Evolutionary conservation across 1,140 invertebrate genomes (phyloP), one percentile per base, ranked within the genome.

Genomic region (Eupeodes corollae): DNA sequence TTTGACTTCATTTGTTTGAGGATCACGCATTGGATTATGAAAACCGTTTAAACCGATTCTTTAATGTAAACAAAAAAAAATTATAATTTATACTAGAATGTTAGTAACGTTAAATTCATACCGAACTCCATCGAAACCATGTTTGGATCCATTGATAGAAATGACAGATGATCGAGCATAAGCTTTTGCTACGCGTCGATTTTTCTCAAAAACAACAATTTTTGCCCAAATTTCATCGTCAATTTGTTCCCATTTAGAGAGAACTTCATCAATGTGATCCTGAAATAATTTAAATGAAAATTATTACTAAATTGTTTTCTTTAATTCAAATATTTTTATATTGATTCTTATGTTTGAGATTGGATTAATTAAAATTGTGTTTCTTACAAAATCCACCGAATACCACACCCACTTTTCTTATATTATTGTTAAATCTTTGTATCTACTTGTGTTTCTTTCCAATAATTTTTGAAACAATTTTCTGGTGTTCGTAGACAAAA

Each of bases 151-250:
- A 62, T 96, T 95, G 54, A 96, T 83, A 21, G 91, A 93, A 59
- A 96, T 79, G 48, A 94, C 88, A 18, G 91, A 90, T 43, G 90
- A 88, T 39, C 92, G 74, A 31, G 91, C 89, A 67, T 96, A 96
- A 2, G 92, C 92, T 70, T 96, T 96, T 49, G 92, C 92, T 31
- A 96, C 89, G 42, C 91, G 78, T 54, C 90, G 74, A 63, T 93
- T 94, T 61, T 86, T 79, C 68, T 96, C 91, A 62, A 96, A 84
- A 37, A 94, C 88, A 57, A 96, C 93, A 31, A 96, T 87, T 77
- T 96, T 96, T 42, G 91, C 89, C 92, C 92, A 96, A 55, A 96
- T 96, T 71, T 95, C 91, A 64, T 96, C 92, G 61, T 96, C 92
- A 55, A 96, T 94, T 71, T 93, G 89, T 53, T 86, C 88, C 88